phyloP scores from a whole-genome alignment of 2,888 invertebrate species.

The Ochropleura plecta region DNA sequence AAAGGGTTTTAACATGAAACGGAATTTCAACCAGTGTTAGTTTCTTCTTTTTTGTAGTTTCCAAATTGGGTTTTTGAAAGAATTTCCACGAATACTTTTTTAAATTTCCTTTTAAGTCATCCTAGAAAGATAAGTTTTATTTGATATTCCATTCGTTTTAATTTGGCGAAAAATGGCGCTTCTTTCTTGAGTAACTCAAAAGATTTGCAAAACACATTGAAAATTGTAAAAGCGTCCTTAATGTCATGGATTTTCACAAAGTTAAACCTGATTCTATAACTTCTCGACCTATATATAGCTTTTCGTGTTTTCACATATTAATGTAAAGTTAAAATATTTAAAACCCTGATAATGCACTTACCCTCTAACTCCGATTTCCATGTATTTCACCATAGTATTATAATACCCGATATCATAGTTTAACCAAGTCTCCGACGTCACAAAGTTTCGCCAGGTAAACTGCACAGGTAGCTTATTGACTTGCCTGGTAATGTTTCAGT shows the following conservation, averaged over 20 bases:
- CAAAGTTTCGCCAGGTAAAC: slow-evolving; percentile 45
- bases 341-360: not conserved
- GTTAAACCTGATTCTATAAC: no score
- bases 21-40: not conserved
- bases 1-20: not conserved
- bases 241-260: no score
- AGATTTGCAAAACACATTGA: no score
- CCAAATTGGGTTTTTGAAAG: not conserved
- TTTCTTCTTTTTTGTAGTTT: slow-evolving; percentile 2
- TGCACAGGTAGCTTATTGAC: slow-evolving; percentile 67
- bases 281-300: no score
- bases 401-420: slow-evolving; percentile 30
- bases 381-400: slow-evolving; percentile 2
- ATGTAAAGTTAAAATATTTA: no score
- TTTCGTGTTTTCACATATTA: not conserved
- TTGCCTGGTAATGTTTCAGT: slow-evolving; percentile 72
- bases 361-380: not conserved
- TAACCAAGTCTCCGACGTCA: slow-evolving; percentile 42
- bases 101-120: no score
- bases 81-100: not conserved
- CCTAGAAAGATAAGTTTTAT: no score
- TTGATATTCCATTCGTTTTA: no score
- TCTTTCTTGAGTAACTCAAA: no score
- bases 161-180: no score
- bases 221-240: no score